These are phyloP conservation scores for Colaptes auratus DNA, from an alignment of 2,113 vertebrate genomes.

Conservation along the genomic window DNA sequence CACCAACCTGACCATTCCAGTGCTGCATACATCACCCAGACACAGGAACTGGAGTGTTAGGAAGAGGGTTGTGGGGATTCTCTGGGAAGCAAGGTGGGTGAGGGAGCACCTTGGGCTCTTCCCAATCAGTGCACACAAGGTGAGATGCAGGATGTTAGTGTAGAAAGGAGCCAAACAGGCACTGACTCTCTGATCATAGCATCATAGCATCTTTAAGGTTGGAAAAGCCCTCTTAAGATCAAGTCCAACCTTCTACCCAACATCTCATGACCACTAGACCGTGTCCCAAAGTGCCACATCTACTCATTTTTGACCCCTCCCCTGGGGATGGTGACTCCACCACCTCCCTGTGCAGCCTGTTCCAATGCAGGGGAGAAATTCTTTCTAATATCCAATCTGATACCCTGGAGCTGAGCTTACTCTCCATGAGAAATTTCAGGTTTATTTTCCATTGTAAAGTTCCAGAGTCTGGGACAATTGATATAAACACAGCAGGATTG, in stretches of 20 bases:
- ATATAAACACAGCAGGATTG: not conserved
- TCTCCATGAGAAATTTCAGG: not conserved
- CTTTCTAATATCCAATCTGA: too few species aligned
- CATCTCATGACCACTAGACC: too few species aligned
- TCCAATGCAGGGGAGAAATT: too few species aligned
- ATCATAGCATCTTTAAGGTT: too few species aligned
- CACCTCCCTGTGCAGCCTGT: too few species aligned
- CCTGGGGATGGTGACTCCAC: too few species aligned
- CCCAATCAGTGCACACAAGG: accelerated
- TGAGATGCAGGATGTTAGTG: not conserved
- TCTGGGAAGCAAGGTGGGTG: not conserved
- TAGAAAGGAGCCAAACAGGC: not conserved
- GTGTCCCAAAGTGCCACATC: too few species aligned
- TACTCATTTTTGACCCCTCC: too few species aligned
- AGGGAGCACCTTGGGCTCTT: not conserved
- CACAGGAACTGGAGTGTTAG: not conserved
- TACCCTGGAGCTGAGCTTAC: not conserved
- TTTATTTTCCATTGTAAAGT: not conserved
- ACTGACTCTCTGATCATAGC: too few species aligned
- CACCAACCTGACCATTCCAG: not conserved
- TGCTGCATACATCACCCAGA: not conserved
- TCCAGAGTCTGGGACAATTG: not conserved
- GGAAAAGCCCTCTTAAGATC: too few species aligned
- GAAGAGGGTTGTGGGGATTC: not conserved
- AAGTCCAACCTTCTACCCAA: too few species aligned